Base-by-base conservation (phyloP, 1,140 invertebrate species). In the Phenacoccus solenopsis region DNA sequence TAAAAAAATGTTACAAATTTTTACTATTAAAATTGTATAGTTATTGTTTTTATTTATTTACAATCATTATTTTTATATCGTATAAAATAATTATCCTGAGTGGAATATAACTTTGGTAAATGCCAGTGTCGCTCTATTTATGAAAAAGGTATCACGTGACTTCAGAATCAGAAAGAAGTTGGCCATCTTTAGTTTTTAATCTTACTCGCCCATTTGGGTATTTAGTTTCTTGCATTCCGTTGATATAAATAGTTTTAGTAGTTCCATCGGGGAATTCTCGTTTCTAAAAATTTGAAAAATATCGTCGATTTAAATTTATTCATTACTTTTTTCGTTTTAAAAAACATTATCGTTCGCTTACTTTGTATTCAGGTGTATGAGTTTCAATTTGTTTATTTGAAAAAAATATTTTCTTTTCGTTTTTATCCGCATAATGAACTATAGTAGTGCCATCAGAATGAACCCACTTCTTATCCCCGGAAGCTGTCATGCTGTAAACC, bases 191-290 rank as follows among this genome's bases (percentile, higher is more conserved):
- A 77, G 96, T 90, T 80, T 94, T 96, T 4, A 94, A 81, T 59
- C 94, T 82, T 35, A 95, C 81, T 69, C 94, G 82, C 1, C 94
- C 94, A 76, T 88, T 93, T 0, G 90, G 84, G 78, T 96, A 97
- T 64, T 90, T 82, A 0, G 94, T 96, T 81, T 97, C 93, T 73
- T 90, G 87, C 1, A 86, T 86, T 22, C 94, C 94, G 80, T 96
- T 91, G 0, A 85, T 82, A 81, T 93, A 95, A 12, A 97, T 80
- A 35, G 90, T 83, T 80, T 96, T 96, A 0, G 92, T 84, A 1
- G 93, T 95, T 10, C 94, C 94, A 83, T 98, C 91, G 1, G 92
- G 91, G 81, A 91, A 98, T 79, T 95, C 91, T 35, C 93, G 81
- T 78, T 88, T 85, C 88, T 92, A 75, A 69, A 82, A 82, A 75